Evolutionary conservation across 2,113 vertebrate species (phyloP), one percentile per base, ranked within the genome.

Genomic region (Dicentrarchus labrax): DNA sequence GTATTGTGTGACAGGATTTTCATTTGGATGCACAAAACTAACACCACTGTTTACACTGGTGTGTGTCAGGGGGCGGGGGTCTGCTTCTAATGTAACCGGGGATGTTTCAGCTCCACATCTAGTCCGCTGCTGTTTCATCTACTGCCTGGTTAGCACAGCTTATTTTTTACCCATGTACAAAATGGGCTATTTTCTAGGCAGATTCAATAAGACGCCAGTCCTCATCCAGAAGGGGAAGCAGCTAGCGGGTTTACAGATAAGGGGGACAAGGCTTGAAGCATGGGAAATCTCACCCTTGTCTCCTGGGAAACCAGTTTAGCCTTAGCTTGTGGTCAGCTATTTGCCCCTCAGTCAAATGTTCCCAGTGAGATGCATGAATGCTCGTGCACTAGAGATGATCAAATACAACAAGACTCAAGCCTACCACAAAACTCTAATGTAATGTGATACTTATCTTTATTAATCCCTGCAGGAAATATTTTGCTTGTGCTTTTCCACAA

Each of bases 271-370:
- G 12, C 78, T 73, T 69, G 61, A 57, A 65, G 68, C 84, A 70
- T 91, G 83, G 87, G 86, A 88, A 88, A 80, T 91, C 70, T 89
- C 83, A 53, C 86, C 80, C 70, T 4, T 22, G 80, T 91, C 82
- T 91, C 93, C 89, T 74, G 81, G 94, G 94, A 93, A 91, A 94
- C 94, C 85, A 78, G 84, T 83, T 66, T 68, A 84, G 89, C 80
- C 85, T 86, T 73, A 78, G 87, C 51, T 80, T 86, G 76, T 90
- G 85, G 82, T 91, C 85, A 86, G 83, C 85, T 94, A 84, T 88
- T 93, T 90, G 89, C 87, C 86, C 89, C 80, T 72, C 66, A 56
- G 85, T 85, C 78, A 89, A 83, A 83, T 77, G 86, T 87, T 92
- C 80, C 80, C 56, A 75, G 57, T 80, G 85, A 88, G 84, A 72